These are phyloP conservation scores for Drosophila equinoxialis DNA, from an alignment of 1,140 invertebrate genomes.

Conservation along the genomic window DNA sequence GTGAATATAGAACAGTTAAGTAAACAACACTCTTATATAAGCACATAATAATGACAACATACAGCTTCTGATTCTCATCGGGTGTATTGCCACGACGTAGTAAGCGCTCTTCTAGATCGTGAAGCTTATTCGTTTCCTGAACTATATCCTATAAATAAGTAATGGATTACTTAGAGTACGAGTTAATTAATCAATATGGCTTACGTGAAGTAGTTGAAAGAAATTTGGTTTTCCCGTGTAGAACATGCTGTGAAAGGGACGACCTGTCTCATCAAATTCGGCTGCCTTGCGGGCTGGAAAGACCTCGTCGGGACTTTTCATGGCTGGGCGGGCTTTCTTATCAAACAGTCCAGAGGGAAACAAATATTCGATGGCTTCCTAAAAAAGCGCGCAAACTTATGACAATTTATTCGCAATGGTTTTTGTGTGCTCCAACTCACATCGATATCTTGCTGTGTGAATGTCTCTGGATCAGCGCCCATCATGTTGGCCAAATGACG, in stretches of 20 bases:
- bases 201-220: constrained; percentile 92
- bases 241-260: constrained; percentile 94
- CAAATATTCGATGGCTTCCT: constrained; percentile 95
- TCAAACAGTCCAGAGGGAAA: constrained; percentile 96
- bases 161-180: constrained; percentile 11
- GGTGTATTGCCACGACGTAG: constrained; percentile 85
- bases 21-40: neutral
- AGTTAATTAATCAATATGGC: constrained; percentile 35
- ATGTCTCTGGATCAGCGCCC: constrained; percentile 94
- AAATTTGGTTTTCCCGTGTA: constrained; percentile 94
- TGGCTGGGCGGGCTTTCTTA: constrained; percentile 90
- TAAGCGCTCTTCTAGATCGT: constrained; percentile 88
- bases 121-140: constrained; percentile 86
- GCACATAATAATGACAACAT: constrained; percentile 68
- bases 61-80: constrained; percentile 86
- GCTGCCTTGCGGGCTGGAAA: constrained; percentile 94
- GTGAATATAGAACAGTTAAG: neutral
- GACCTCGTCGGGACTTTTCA: constrained; percentile 93
- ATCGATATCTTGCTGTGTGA: constrained; percentile 94
- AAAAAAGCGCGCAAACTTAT: constrained; percentile 53
- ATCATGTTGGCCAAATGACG: constrained; percentile 99
- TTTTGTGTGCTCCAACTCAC: constrained; percentile 84
- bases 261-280: constrained; percentile 94
- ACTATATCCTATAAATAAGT: constrained; percentile 84
- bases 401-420: neutral